Base-by-base conservation (phyloP, 2,113 vertebrate genomes). In the Pelecanus crispus region DNA sequence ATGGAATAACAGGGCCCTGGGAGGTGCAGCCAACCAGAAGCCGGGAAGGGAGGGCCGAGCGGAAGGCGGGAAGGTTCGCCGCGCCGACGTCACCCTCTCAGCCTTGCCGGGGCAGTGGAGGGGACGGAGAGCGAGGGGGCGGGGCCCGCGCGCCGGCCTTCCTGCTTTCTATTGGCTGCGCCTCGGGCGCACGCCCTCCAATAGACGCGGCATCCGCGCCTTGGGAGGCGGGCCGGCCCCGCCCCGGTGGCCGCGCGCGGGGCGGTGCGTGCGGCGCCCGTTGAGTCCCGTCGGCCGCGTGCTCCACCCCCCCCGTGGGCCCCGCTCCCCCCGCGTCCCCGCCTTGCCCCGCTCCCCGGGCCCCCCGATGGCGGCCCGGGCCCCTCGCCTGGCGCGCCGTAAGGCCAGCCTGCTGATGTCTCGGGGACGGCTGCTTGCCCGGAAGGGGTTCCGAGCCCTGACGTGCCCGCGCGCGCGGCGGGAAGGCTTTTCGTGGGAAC, bases 11-110 rank as follows among this genome's bases (percentile, higher is more conserved):
- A 31, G 36, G 3, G 17, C 5, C 13, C 26, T 1, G 31, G 11
- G 28, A 14, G 13, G 3, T 0, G 1, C 65, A 70, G 55, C 94
- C 92, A 94, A 81, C 93, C 84, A 67, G 81, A 24, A 24, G 1
- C 1, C 3, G 9, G 14, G 11, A n/a, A 59, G 18, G 22, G 17
- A 3, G 81, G 42, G 13, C 6, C 3, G 13, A 17, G 32, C 0
- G 17, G 29, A 11, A 28, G 10, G 2, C 7, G 8, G 40, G 8
- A 5, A 18, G 18, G 11, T 1, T 52, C 11, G 3, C 28, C 6
- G 44, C 2, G 1, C 13, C 0, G 3, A 24, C 59, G 79, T 73
- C 74, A 65, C 6, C 7, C 14, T 13, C 63, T 22, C 17, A 11
- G 49, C 13, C 24, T 21, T 8, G 3, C 10, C 3, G 4, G 16